Conservation (phyloP, 2,797 vertebrate genomes). For the Microchirus variegatus region DNA sequence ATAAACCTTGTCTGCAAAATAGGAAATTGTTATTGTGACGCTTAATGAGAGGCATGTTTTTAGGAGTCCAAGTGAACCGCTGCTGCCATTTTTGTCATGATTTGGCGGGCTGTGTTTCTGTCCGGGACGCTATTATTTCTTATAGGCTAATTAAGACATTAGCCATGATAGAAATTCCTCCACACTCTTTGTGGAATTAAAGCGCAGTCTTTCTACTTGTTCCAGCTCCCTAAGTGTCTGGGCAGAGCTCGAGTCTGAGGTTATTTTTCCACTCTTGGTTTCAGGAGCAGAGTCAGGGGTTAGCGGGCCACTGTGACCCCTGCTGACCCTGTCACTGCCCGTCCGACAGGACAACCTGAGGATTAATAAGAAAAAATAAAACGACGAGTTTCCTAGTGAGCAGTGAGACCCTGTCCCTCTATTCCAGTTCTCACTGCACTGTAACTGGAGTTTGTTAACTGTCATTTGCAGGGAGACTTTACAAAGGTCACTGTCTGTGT, state of each 20-base stretch:
- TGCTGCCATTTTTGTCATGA: slow-evolving; percentile 81
- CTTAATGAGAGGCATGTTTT: slow-evolving; percentile 80
- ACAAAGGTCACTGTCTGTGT: slow-evolving; percentile 81
- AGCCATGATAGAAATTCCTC: slow-evolving; percentile 81
- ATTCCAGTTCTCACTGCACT: slow-evolving; percentile 37
- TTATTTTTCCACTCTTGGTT: slow-evolving; percentile 65
- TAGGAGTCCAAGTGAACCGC: slow-evolving; percentile 69
- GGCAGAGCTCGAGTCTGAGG: slow-evolving; percentile 50
- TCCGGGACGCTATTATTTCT: slow-evolving; percentile 83
- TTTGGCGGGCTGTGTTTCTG: slow-evolving; percentile 75
- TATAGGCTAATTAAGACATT: slow-evolving; percentile 86
- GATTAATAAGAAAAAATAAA: slow-evolving; percentile 35
- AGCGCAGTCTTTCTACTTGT: slow-evolving; percentile 67
- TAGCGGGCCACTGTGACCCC: slow-evolving; percentile 59
- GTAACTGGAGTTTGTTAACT: slow-evolving; percentile 66
- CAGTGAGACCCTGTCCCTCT: slow-evolving; percentile 30
- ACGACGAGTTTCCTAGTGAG: slow-evolving; percentile 35
- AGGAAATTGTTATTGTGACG: slow-evolving; percentile 78
- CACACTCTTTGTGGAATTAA: slow-evolving; percentile 65
- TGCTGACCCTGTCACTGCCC: slow-evolving; percentile 53
- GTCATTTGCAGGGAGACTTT: slow-evolving; percentile 73
- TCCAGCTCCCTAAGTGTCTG: slow-evolving; percentile 68
- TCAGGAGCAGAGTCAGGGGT: slow-evolving; percentile 56
- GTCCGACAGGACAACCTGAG: slow-evolving; percentile 23
- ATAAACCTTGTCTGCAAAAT: slow-evolving; percentile 80